Evolutionary conservation across 30 jellyfish, hydroid and myxozoan genomes (phyloP).

Genomic region (Euphysa ruthae): DNA sequence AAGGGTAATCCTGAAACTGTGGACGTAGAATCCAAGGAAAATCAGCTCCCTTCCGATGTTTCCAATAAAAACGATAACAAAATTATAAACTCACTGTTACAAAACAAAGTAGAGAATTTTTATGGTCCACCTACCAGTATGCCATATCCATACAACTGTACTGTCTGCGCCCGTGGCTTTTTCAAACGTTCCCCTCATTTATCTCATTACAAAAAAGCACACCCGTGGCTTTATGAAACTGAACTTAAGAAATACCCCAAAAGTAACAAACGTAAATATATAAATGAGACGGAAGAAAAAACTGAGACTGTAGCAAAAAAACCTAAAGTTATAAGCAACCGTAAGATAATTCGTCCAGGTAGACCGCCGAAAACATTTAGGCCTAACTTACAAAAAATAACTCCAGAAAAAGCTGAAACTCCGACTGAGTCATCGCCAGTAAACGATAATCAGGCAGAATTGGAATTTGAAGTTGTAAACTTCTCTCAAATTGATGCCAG

Average conservation of each 20-base stretch:
- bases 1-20: not conserved
- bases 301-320: too few relatives aligned
- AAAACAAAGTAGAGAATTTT: not conserved
- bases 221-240: slow-evolving; percentile 23
- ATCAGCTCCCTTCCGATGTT: not conserved
- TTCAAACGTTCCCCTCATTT: not conserved
- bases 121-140: not conserved
- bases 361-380: not conserved
- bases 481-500: too few relatives aligned
- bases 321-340: too few relatives aligned
- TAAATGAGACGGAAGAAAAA: too few relatives aligned
- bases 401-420: not conserved
- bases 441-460: not conserved
- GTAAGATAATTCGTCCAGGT: too few relatives aligned
- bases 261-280: not conserved
- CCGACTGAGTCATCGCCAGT: not conserved
- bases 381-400: not conserved
- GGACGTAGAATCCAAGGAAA: not conserved
- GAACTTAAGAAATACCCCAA: not conserved
- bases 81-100: not conserved
- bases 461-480: not conserved
- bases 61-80: not conserved
- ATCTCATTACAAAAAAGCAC: not conserved
- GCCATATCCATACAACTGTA: slow-evolving; percentile 31
- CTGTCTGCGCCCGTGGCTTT: slow-evolving; percentile 23